These are phyloP conservation scores for Pleuronectes platessa DNA, from an alignment of 2,113 vertebrate species.

Conservation along the genomic window DNA sequence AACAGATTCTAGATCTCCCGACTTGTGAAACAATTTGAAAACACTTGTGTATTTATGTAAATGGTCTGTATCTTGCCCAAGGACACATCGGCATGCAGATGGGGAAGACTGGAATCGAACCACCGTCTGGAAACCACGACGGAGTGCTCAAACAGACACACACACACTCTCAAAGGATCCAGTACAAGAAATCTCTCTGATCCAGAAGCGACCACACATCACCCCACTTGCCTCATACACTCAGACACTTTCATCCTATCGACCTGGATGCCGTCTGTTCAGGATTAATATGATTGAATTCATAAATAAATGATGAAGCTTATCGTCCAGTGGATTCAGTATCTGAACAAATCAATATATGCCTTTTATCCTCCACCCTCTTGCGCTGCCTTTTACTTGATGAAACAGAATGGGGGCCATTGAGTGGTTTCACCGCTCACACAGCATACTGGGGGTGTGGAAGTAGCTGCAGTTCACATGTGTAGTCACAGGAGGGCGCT, in stretches of 20 bases:
- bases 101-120: too few relatives aligned
- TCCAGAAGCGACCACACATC: constrained; percentile 17
- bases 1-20: too few relatives aligned
- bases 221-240: constrained; percentile 18
- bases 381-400: constrained; percentile 35
- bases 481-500: constrained; percentile 64
- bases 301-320: constrained; percentile 60
- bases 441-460: neutral
- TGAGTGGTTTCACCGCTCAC: constrained; percentile 45
- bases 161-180: neutral
- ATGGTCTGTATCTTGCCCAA: too few relatives aligned
- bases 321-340: constrained; percentile 35
- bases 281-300: constrained; percentile 69
- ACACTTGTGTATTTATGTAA: too few relatives aligned
- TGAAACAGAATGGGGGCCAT: constrained; percentile 37
- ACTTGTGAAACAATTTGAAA: too few relatives aligned
- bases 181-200: constrained; percentile 11
- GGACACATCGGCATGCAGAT: too few relatives aligned
- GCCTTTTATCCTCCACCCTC: constrained; percentile 55
- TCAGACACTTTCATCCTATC: constrained; percentile 42
- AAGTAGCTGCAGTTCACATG: constrained; percentile 31
- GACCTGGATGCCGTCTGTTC: constrained; percentile 60
- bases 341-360: constrained; percentile 48
- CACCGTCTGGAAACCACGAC: neutral
- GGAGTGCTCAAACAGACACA: neutral